Conservation (phyloP, 1,140 invertebrate genomes). For the Drosophila leontia region DNA sequence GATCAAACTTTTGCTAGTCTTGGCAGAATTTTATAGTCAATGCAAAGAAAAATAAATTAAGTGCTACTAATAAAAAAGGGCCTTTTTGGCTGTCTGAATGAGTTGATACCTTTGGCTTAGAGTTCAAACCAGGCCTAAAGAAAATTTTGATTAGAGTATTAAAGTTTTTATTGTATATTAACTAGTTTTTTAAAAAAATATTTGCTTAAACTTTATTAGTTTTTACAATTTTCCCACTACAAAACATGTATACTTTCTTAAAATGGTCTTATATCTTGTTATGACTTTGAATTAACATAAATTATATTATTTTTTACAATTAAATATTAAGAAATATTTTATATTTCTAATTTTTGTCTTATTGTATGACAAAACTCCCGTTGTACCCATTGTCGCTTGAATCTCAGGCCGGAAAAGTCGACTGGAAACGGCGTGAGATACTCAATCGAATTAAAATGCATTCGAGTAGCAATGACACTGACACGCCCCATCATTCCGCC, state of each 20-base stretch:
- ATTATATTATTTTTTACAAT: too few species aligned
- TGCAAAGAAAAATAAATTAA: conserved; percentile 21
- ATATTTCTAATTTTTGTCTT: not conserved
- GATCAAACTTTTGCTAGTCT: conserved; percentile 63
- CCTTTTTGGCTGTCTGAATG: not conserved
- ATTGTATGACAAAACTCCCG: not conserved
- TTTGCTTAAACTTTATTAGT: too few species aligned
- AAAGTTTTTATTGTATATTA: too few species aligned
- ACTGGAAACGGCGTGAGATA: conserved; percentile 39
- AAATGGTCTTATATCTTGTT: too few species aligned
- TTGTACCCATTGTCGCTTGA: not conserved
- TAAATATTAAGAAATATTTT: not conserved
- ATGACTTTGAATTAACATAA: too few species aligned
- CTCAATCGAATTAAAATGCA: conserved; percentile 80
- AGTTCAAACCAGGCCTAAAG: not conserved
- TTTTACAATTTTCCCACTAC: too few species aligned
- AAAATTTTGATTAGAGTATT: not conserved
- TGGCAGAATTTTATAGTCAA: conserved; percentile 37
- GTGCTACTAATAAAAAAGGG: not conserved
- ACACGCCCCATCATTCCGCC: conserved; percentile 38
- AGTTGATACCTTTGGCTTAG: not conserved
- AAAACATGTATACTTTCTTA: too few species aligned
- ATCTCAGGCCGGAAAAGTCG: conserved; percentile 7
- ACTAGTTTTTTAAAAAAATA: too few species aligned
- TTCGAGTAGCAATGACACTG: conserved; percentile 73